Evolutionary conservation across 2,888 invertebrate species (phyloP).

Genomic region (Archaeoteleia sp.): DNA sequence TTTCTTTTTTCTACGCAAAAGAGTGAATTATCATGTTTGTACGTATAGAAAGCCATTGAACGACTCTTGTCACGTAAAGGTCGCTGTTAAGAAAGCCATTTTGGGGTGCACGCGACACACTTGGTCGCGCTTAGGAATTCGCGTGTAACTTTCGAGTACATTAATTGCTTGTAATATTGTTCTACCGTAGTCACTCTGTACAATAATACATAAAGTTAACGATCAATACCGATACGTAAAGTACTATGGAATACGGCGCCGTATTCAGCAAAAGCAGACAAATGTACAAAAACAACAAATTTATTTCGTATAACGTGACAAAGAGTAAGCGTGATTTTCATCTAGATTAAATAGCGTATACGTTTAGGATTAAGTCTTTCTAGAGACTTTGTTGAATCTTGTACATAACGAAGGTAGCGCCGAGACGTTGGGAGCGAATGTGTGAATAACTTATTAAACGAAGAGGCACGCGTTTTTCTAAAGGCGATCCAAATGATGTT

Average conservation of each 20-base stretch:
- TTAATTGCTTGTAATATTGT: constrained; percentile 46
- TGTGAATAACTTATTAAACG: constrained; percentile 38
- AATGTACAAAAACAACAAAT: constrained; percentile 50
- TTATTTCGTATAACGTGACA: constrained; percentile 36
- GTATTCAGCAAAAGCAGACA: constrained; percentile 41
- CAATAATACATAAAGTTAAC: constrained; percentile 29
- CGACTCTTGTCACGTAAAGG: constrained; percentile 7
- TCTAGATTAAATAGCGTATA: constrained; percentile 47
- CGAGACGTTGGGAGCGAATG: constrained; percentile 27
- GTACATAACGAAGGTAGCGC: constrained; percentile 33
- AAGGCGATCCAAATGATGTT: constrained; percentile 71
- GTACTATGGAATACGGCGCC: constrained; percentile 14
- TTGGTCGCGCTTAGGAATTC: constrained; percentile 47
- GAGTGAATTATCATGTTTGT: neutral
- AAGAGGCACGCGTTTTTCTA: constrained; percentile 61
- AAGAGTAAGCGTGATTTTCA: constrained; percentile 41
- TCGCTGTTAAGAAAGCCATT: constrained; percentile 20
- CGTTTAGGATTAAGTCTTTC: constrained; percentile 42
- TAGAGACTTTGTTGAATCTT: constrained; percentile 45
- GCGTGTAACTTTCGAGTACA: constrained; percentile 39
- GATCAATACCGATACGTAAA: constrained; percentile 19
- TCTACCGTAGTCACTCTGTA: constrained; percentile 43
- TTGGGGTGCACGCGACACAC: constrained; percentile 41
- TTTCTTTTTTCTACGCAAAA: too few relatives aligned
- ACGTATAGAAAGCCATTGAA: constrained; percentile 2